Evolutionary conservation across 2,113 vertebrate genomes (phyloP), one percentile per base, ranked within the genome.

Genomic region (Cephalopholis sonnerati): DNA sequence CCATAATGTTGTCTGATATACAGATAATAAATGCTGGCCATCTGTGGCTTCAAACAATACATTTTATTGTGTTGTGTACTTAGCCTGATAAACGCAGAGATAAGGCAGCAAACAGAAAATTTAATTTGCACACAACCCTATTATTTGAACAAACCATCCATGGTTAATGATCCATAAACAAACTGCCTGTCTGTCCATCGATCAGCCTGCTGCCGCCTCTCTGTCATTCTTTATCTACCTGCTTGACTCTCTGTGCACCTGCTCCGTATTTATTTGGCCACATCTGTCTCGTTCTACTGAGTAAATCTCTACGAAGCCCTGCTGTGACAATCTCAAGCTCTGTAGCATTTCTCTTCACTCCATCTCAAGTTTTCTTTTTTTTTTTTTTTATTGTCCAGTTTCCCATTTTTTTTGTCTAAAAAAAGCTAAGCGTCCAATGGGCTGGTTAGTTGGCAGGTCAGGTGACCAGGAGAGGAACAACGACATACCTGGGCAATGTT

Each of bases 401-500:
- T 80, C 58, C 27, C 51, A 57, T 77, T 77, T 77, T 44, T 85
- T 81, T 32, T 72, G 78, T 50, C 84, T 88, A 36, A 53, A 77
- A 62, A 80, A 80, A 84, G 69, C 79, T 84, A 85, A 89, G 80
- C 53, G 50, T 96, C 97, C 96, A 96, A 96, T 94, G 94, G 94
- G 96, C 96, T 96, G 96, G 97, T 99, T 98, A 99, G 92, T 92
- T 74, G 74, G 86, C 41, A 72, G 85, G 88, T 92, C 89, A 74
- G 81, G 83, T 76, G 90, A 93, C 93, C 89, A 36, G 86, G 87
- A 72, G 89, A 94, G 88, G 88, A 92, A 89, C 90, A 92, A 90
- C 80, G 96, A 99, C 98, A 99, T 99, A 99, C 98, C 98, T 99
- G 98, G 96, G 97, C 97, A 99, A 99, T 99, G 97, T 99, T 99